Evolutionary conservation across 2,888 invertebrate genomes (phyloP).

Genomic region (Xanthia togata): DNA sequence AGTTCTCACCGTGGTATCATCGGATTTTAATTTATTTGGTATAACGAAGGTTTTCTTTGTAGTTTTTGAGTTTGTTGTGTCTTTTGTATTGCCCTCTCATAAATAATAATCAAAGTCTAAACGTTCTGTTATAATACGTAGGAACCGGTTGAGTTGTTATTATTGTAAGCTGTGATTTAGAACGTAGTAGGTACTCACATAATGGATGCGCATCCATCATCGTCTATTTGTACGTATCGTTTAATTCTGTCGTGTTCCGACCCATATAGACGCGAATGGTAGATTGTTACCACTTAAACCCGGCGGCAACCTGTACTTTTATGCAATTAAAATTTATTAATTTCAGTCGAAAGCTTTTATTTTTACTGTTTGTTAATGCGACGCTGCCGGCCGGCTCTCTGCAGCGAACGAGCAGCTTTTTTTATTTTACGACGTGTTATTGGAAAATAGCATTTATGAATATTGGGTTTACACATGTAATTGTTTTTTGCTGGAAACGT

Average conservation of each 20-base stretch:
- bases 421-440: slow-evolving; percentile 62
- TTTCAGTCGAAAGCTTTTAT: slow-evolving; percentile 78
- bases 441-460: slow-evolving; percentile 67
- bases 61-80: slow-evolving; percentile 52
- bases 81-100: slow-evolving; percentile 51
- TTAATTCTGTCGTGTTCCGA: slow-evolving; percentile 66
- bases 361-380: slow-evolving; percentile 76
- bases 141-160: slow-evolving; percentile 57
- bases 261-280: slow-evolving; percentile 60
- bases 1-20: slow-evolving; percentile 65
- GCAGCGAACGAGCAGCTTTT: slow-evolving; percentile 58
- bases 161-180: slow-evolving; percentile 63
- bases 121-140: slow-evolving; percentile 51
- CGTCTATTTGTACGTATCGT: slow-evolving; percentile 65
- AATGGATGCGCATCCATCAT: slow-evolving; percentile 67
- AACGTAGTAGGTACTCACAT: slow-evolving; percentile 45
- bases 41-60: slow-evolving; percentile 57
- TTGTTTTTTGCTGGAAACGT: slow-evolving; percentile 48
- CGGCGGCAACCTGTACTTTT: slow-evolving; percentile 75
- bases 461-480: slow-evolving; percentile 58
- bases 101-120: slow-evolving; percentile 63
- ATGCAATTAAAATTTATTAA: slow-evolving; percentile 85
- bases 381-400: slow-evolving; percentile 57
- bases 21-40: slow-evolving; percentile 44
- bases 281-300: slow-evolving; percentile 75